A percentile compares a stretch with the other conserved stretches of the same genome.
phyloP scores from a whole-genome alignment of 2,888 invertebrate genomes.

The Escarpia spicata region DNA sequence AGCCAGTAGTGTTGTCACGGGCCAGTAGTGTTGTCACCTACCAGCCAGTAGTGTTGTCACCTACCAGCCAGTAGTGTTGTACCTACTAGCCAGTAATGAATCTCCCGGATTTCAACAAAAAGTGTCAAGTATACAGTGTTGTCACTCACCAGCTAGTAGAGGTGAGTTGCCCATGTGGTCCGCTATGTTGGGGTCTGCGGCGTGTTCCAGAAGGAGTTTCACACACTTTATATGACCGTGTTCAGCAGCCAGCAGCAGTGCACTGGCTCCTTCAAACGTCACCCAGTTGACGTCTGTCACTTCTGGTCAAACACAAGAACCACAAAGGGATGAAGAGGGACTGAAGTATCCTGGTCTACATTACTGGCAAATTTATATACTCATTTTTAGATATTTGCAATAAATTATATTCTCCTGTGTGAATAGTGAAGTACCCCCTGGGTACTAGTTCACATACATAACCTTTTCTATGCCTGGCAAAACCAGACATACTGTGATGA shows the following conservation, averaged over 20 bases:
- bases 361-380: background rate
- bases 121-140: background rate
- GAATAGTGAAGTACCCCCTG: too few species aligned
- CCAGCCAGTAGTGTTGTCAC: background rate
- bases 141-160: conserved; percentile 55
- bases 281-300: conserved; percentile 71
- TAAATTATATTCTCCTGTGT: too few species aligned
- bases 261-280: conserved; percentile 50
- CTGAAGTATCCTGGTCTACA: background rate
- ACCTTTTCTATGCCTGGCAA: too few species aligned
- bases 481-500: too few species aligned
- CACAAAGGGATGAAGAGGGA: background rate
- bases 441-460: too few species aligned
- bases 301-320: conserved; percentile 68
- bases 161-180: conserved; percentile 49
- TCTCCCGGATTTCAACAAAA: too few species aligned
- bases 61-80: too few species aligned
- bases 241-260: conserved; percentile 58
- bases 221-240: conserved; percentile 52
- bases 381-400: too few species aligned
- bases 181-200: conserved; percentile 53
- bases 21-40: background rate
- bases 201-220: conserved; percentile 52
- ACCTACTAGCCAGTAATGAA: too few species aligned
- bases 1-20: background rate